Evolutionary conservation across 2,888 invertebrate species (phyloP).

Genomic region (Hydriomena furcata): DNA sequence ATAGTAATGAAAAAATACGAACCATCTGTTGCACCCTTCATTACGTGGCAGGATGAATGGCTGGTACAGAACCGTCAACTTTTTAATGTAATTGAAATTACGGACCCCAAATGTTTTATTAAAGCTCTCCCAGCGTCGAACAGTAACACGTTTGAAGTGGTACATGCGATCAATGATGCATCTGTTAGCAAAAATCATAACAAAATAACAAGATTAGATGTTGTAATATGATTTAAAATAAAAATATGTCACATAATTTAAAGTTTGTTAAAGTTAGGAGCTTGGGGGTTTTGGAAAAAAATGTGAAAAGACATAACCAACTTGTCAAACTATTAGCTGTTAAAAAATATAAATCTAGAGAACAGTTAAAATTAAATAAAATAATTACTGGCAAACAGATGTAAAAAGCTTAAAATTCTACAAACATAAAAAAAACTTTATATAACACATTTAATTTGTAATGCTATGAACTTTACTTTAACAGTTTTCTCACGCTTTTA

Average conservation of each 20-base stretch:
- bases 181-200: constrained; percentile 34
- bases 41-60: constrained; percentile 69
- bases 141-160: constrained; percentile 57
- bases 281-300: too few species aligned
- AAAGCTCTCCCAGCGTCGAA: constrained; percentile 57
- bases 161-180: constrained; percentile 37
- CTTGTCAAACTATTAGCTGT: too few species aligned
- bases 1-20: constrained; percentile 77
- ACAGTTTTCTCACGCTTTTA: constrained; percentile 23
- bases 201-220: constrained; percentile 28
- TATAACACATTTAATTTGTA: background rate
- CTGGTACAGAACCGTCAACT: constrained; percentile 71
- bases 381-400: background rate
- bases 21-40: constrained; percentile 83
- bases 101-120: constrained; percentile 76
- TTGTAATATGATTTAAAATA: constrained; percentile 1
- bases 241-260: background rate
- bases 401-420: background rate
- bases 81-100: constrained; percentile 81
- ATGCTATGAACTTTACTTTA: background rate
- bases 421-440: background rate
- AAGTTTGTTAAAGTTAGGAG: background rate
- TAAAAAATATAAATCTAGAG: constrained; percentile 7
- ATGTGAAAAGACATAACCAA: too few species aligned
- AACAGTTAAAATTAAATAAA: background rate